Evolutionary conservation across 2,797 vertebrate species (phyloP).

Genomic region (Denticeps clupeoides): DNA sequence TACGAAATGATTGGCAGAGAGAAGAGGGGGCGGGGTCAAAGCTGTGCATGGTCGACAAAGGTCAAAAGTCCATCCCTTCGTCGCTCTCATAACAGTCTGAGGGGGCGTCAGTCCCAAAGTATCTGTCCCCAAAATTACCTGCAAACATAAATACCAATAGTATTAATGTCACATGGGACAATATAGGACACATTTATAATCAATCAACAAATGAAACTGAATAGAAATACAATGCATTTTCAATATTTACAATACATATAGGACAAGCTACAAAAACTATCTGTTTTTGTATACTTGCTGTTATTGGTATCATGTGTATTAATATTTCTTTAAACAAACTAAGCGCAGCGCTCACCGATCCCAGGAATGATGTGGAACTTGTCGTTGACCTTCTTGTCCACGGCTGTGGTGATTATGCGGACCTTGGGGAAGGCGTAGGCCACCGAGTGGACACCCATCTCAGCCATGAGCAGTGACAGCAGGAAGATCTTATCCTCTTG

Average conservation of each 20-base stretch:
- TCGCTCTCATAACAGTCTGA: conserved; percentile 70
- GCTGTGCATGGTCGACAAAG: not conserved
- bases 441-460: conserved; percentile 85
- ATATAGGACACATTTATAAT: no score
- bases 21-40: not conserved
- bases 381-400: conserved; percentile 84
- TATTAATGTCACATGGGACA: not conserved
- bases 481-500: conserved; percentile 84
- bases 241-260: not conserved
- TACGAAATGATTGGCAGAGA: not conserved
- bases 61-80: conserved; percentile 66
- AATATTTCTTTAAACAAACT: no score
- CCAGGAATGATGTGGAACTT: conserved; percentile 87
- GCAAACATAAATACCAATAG: conserved; percentile 2
- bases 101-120: conserved; percentile 78
- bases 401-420: conserved; percentile 80
- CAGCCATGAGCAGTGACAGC: conserved; percentile 79
- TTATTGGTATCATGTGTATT: no score
- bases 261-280: no score
- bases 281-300: no score
- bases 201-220: no score
- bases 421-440: conserved; percentile 83
- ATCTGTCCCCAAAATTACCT: conserved; percentile 88
- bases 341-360: conserved; percentile 66
- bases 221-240: not conserved